phyloP scores from a whole-genome alignment of 2,888 invertebrate species.

The Pseudeuparius sepicola region DNA sequence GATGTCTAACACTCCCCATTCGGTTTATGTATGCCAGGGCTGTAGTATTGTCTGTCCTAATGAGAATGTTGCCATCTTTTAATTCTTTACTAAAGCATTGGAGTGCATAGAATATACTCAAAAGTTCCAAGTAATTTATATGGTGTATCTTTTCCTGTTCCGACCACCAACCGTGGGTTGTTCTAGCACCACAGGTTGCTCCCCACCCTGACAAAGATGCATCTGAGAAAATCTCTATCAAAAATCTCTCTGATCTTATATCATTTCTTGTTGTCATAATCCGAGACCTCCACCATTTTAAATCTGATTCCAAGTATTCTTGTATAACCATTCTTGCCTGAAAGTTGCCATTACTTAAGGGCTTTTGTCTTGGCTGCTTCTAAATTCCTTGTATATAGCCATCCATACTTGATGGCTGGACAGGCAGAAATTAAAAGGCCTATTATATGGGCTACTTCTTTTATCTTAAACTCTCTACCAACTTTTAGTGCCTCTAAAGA shows the following conservation, averaged over 20 bases:
- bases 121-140: slow-evolving; percentile 5
- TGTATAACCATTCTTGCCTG: neutral
- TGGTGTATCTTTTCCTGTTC: slow-evolving; percentile 1
- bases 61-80: too few species aligned
- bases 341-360: neutral
- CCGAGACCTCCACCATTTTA: slow-evolving; percentile 1
- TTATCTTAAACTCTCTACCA: neutral
- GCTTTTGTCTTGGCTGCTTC: too few species aligned
- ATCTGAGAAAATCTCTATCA: slow-evolving; percentile 10
- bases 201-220: slow-evolving; percentile 9
- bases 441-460: slow-evolving; percentile 8
- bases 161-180: slow-evolving; percentile 6
- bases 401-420: slow-evolving; percentile 11
- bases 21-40: too few species aligned
- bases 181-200: neutral
- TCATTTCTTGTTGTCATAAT: neutral
- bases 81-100: too few species aligned
- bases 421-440: slow-evolving; percentile 11
- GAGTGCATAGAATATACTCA: slow-evolving; percentile 1
- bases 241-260: neutral
- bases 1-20: too few species aligned
- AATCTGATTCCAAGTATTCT: neutral
- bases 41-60: too few species aligned
- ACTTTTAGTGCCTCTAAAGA: neutral
- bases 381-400: slow-evolving; percentile 6